Percentiles rank a stretch among this genome's conserved stretches.
phyloP scores from a whole-genome alignment of 2,888 invertebrate genomes.

The Meiosimyza decipiens region DNA sequence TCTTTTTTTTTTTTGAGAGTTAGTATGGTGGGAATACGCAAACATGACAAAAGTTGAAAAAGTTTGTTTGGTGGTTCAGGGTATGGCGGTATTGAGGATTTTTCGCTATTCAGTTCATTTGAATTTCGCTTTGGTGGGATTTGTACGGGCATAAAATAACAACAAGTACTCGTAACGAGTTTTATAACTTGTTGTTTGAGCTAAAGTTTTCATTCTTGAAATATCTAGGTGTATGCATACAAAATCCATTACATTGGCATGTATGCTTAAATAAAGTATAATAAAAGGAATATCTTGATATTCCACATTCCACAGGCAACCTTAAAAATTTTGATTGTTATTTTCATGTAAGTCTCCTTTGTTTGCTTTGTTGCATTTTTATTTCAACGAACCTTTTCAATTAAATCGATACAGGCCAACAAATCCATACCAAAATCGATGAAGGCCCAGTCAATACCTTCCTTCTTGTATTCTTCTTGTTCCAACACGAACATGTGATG shows the following conservation, averaged over 20 bases:
- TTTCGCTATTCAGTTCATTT: too few relatives aligned
- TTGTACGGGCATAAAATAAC: too few relatives aligned
- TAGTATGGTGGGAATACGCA: background rate
- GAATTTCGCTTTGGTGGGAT: too few relatives aligned
- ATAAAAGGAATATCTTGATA: background rate
- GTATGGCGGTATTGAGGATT: too few relatives aligned
- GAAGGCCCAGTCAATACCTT: constrained; percentile 98
- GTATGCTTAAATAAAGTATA: too few relatives aligned
- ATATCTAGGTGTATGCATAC: too few relatives aligned
- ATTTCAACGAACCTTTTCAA: constrained; percentile 85
- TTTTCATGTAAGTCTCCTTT: background rate
- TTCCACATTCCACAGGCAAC: background rate
- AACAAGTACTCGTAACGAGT: too few relatives aligned
- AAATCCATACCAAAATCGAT: constrained; percentile 99
- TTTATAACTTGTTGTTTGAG: too few relatives aligned
- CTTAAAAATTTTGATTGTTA: background rate
- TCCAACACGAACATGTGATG: constrained; percentile 99
- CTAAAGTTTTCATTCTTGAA: too few relatives aligned
- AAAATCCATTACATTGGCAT: too few relatives aligned
- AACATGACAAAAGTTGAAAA: background rate
- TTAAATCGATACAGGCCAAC: constrained; percentile 97
- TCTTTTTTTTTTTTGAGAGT: constrained; percentile 4
- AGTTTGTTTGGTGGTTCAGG: too few relatives aligned
- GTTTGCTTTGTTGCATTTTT: background rate
- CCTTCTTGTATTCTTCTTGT: constrained; percentile 98